Evolutionary conservation across 2,113 vertebrate species (phyloP).

Genomic region (Trichechus manatus): DNA sequence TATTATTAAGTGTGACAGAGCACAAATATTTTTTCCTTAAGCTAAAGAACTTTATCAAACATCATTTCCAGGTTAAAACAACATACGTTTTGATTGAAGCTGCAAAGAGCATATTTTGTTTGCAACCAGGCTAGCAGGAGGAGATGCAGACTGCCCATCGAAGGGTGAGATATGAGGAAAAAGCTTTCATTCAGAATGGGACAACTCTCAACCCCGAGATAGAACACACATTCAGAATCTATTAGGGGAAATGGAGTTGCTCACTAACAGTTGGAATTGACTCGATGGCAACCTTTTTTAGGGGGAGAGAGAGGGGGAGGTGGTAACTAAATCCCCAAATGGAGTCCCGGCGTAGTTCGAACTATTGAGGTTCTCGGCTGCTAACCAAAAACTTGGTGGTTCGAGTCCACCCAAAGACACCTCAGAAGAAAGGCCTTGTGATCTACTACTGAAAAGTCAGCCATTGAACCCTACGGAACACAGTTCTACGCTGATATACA

Average conservation of each 20-base stretch:
- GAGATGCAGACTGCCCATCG: not conserved
- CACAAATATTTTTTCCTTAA: conserved; percentile 60
- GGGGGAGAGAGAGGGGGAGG: too few relatives aligned
- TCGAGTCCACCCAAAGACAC: too few relatives aligned
- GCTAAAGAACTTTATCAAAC: conserved; percentile 61
- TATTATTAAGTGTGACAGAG: conserved; percentile 63
- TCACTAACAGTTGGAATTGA: not conserved
- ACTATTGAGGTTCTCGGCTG: too few relatives aligned
- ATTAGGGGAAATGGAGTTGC: not conserved
- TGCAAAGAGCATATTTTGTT: conserved; percentile 24
- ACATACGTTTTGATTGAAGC: conserved; percentile 32
- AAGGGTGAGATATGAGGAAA: conserved; percentile 36
- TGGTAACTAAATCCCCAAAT: too few relatives aligned
- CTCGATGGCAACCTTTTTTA: too few relatives aligned
- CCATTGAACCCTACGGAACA: too few relatives aligned
- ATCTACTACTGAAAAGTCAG: too few relatives aligned
- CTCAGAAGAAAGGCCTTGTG: too few relatives aligned
- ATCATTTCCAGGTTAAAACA: conserved; percentile 55
- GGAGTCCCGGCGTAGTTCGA: too few relatives aligned
- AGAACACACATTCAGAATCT: not conserved
- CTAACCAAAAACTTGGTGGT: too few relatives aligned
- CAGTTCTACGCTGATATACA: too few relatives aligned
- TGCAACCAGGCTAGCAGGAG: conserved; percentile 24
- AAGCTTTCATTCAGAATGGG: not conserved
- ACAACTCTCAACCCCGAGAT: not conserved